A percentile compares a stretch with the other conserved stretches of the same genome.
Conservation (phyloP, 2,888 invertebrate genomes). For the Drosophila affinis region DNA sequence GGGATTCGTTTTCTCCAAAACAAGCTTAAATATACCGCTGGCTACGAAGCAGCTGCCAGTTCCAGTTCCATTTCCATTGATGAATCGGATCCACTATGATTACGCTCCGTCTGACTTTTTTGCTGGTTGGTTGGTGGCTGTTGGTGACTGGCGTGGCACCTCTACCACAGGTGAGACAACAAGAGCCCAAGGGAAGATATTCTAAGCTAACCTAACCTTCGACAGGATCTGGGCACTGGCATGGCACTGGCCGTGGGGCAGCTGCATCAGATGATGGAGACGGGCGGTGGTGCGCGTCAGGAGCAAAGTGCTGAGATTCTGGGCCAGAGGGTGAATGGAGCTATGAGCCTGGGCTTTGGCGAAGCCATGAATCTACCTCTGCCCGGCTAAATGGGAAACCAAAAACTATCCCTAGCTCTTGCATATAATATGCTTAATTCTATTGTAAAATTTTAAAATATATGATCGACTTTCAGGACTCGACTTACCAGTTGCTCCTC, state of each 20-base stretch:
- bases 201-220: not conserved
- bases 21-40: not conserved
- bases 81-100: conserved; percentile 3
- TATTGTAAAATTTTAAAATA: not conserved
- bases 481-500: conserved; percentile 47
- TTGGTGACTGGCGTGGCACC: not conserved
- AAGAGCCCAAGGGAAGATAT: not conserved
- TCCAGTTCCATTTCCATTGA: not conserved
- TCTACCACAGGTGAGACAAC: conserved; percentile 32
- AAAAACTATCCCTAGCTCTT: no score
- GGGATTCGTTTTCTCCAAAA: no score
- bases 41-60: not conserved
- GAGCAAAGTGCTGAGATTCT: conserved; percentile 63
- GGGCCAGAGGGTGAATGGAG: conserved; percentile 52
- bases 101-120: not conserved
- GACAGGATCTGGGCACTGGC: conserved; percentile 58
- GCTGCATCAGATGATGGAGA: conserved; percentile 60
- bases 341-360: conserved; percentile 64
- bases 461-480: not conserved
- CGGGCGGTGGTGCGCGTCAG: conserved; percentile 63
- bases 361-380: conserved; percentile 51
- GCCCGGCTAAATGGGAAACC: not conserved
- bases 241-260: conserved; percentile 61
- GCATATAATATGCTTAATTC: not conserved
- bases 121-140: conserved; percentile 1